These are phyloP conservation scores for Notarius lentiginosus DNA, from an alignment of 2,113 vertebrate genomes.

Conservation along the genomic window DNA sequence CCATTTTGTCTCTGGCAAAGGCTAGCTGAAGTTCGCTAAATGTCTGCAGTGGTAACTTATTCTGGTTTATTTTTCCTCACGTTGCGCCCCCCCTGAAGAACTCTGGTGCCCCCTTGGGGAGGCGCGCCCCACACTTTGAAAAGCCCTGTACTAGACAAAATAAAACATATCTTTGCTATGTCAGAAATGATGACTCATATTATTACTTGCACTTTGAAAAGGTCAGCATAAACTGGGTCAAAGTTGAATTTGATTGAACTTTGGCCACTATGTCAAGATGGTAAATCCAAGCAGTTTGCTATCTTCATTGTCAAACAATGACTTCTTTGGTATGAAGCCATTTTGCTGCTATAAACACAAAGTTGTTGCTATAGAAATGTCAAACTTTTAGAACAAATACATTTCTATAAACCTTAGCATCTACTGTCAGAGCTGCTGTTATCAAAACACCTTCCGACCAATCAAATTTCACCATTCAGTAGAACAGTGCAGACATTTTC, in stretches of 20 bases:
- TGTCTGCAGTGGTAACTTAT: no score
- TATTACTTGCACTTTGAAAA: not conserved
- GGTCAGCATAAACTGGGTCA: not conserved
- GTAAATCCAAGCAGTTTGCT: not conserved
- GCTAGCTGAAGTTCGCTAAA: no score
- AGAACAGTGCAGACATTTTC: not conserved
- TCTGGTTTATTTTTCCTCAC: no score
- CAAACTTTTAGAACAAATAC: not conserved
- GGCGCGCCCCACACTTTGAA: no score
- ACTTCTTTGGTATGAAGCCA: not conserved
- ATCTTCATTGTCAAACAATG: not conserved
- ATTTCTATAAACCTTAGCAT: not conserved
- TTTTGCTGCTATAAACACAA: not conserved
- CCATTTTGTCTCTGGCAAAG: no score
- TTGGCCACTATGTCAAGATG: not conserved
- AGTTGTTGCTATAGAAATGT: not conserved
- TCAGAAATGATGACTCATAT: not conserved
- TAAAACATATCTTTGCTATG: not conserved
- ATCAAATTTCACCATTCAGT: not conserved
- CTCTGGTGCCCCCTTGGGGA: no score
- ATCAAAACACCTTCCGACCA: not conserved
- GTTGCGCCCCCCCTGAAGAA: no score
- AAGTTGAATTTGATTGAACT: not conserved
- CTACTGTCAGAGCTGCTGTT: not conserved
- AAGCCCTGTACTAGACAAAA: not conserved